Evolutionary conservation across 2,888 invertebrate species (phyloP), one percentile per base, ranked within the genome.

Genomic region (Galeruca laticollis): DNA sequence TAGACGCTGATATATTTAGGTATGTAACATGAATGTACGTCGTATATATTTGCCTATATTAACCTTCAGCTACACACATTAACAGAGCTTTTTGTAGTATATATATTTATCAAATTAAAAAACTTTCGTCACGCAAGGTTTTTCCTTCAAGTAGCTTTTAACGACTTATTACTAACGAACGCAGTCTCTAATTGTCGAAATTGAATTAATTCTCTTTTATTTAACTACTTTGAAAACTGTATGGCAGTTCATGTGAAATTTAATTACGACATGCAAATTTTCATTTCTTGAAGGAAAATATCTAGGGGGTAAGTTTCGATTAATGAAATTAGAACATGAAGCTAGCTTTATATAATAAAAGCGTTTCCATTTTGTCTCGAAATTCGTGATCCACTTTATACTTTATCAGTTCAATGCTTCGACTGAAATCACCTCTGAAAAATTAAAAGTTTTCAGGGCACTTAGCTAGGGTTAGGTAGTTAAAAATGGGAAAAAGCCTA

Each of bases 201-300:
- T 35, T 69, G 40, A 69, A 64, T 52, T 43, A 60, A 60, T 69
- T 64, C 15, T 60, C 54, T 65, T 69, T 64, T 52, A 49, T 69
- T 69, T 64, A 64, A 69, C 63, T 54, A 60, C 31, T 47, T 60
- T 21, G 64, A 33, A 69, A 69, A 69, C 52, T 65, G 52, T 31
- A 54, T 57, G 18, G 69, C 47, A 64, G 69, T 54, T 54, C 69
- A 60, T 70, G 33, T 66, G 57, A 59, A 70, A 70, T 67, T 67
- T 61, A 67, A 66, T 70, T 62, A 61, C 33, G 63, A 21, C 54
- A 68, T 71, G 67, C 64, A 71, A 71, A 71, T 71, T 69, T 49
- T 26, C 52, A 59, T 68, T 56, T 40, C 56, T 11, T 31, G 33
- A 62, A 67, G 43, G 49, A 54, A 68, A 70, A 70, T 67, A 70